A percentile compares a stretch with the other conserved stretches of the same genome.
Evolutionary conservation across 2,113 vertebrate genomes (phyloP).

Genomic region (Neotoma lepida): DNA sequence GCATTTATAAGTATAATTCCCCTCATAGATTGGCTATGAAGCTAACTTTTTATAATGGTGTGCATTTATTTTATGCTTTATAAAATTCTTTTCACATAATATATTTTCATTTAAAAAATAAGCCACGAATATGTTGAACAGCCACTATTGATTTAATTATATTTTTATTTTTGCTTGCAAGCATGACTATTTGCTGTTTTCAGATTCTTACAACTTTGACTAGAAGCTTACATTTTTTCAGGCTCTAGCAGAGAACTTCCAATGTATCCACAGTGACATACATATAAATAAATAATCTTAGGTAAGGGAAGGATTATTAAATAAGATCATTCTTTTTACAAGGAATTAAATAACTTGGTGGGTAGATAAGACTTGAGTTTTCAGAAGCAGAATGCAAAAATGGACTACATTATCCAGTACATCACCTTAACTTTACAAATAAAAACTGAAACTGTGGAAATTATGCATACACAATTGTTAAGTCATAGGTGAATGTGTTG

Average conservation of each 20-base stretch:
- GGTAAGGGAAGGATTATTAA: neutral
- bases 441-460: neutral
- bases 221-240: neutral
- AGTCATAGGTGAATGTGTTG: neutral
- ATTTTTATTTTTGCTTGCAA: neutral
- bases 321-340: neutral
- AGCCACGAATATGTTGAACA: neutral
- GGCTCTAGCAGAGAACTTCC: neutral
- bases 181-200: neutral
- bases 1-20: neutral
- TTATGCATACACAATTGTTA: neutral
- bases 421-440: neutral
- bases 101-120: neutral
- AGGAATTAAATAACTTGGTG: neutral
- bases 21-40: too few species aligned
- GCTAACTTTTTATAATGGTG: neutral
- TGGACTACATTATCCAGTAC: neutral
- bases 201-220: neutral
- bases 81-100: neutral
- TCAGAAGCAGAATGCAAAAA: too few species aligned
- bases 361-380: neutral
- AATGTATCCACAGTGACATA: neutral
- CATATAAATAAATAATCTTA: neutral
- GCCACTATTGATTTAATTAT: neutral
- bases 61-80: neutral